Base-by-base conservation (phyloP, 2,113 vertebrate genomes). In the Regulus satrapa region DNA sequence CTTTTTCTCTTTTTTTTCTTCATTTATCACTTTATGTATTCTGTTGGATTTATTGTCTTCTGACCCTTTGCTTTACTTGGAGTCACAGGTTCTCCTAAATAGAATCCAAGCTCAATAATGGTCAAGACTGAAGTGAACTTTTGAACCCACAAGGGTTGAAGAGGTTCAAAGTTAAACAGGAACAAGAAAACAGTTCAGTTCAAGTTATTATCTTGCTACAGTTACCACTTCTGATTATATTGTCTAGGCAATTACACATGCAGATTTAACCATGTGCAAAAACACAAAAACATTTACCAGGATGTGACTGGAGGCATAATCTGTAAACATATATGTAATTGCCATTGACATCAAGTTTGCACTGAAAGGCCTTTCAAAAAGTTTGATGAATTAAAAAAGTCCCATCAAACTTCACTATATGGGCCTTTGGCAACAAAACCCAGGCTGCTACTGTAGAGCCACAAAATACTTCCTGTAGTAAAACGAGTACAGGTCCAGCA, bases 11-110 rank as follows among this genome's bases (percentile, higher is more conserved):
- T 79, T 74, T 69, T 54, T 67, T 3, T 61, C 69, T 82, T 78
- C 69, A 92, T 95, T 95, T 94, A 88, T 88, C 81, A 85, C 69
- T 85, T 94, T 79, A 87, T 92, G 90, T 91, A 89, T 94, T 95
- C 87, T 81, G 77, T 66, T 81, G 91, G 89, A 92, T 95, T 96
- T 95, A 91, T 66, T 92, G 84, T 94, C 89, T 91, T 89, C 77
- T 95, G 95, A 95, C 89, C 80, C 91, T 82, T 85, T 0, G 8
- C 56, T 87, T 88, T 91, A 68, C 66, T 75, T 43, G 32, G 29
- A 95, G 91, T 66, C 17, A 8, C 77, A 89, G 66, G 23, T 94
- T 94, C 77, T 76, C 66, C 84, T 58, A 78, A 92, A 73, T 46
- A 68, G 77, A 87, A 95, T 87, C 76, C 66, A 95, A 94, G 90